Conservation (phyloP, 2,888 invertebrate species). For the Nemotelus nigrinus region DNA sequence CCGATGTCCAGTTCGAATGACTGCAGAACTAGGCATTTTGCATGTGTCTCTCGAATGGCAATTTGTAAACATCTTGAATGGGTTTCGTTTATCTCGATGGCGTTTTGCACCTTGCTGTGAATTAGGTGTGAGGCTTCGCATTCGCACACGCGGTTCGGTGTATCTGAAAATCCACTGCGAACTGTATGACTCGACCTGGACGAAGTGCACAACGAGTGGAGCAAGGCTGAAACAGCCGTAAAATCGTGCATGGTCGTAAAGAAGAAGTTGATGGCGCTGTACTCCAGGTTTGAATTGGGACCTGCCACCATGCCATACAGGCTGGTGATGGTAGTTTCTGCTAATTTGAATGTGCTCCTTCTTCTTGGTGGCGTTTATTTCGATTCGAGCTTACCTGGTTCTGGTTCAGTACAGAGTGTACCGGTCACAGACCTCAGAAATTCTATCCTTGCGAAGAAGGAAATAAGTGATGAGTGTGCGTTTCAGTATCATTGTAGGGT, state of each 20-base stretch:
- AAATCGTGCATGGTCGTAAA: slow-evolving; percentile 37
- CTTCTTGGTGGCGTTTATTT: slow-evolving; percentile 36
- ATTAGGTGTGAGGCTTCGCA: slow-evolving; percentile 45
- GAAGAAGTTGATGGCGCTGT: slow-evolving; percentile 37
- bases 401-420: not conserved
- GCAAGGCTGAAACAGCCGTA: slow-evolving; percentile 37
- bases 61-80: slow-evolving; percentile 45
- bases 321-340: slow-evolving; percentile 35
- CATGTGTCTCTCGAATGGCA: slow-evolving; percentile 40
- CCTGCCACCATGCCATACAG: slow-evolving; percentile 25
- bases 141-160: slow-evolving; percentile 26
- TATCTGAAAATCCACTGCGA: slow-evolving; percentile 22
- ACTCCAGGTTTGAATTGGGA: slow-evolving; percentile 5
- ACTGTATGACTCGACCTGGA: slow-evolving; percentile 5
- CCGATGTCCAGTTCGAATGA: not conserved
- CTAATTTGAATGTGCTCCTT: slow-evolving; percentile 43
- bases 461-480: slow-evolving; percentile 20
- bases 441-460: slow-evolving; percentile 34
- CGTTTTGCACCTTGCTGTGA: slow-evolving; percentile 47
- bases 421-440: slow-evolving; percentile 42
- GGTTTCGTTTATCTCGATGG: slow-evolving; percentile 39
- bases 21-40: slow-evolving; percentile 31
- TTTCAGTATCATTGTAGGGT: no score
- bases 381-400: not conserved
- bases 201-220: not conserved